Evolutionary conservation across 2,797 vertebrate species (phyloP).

Genomic region (Nothura maculosa): DNA sequence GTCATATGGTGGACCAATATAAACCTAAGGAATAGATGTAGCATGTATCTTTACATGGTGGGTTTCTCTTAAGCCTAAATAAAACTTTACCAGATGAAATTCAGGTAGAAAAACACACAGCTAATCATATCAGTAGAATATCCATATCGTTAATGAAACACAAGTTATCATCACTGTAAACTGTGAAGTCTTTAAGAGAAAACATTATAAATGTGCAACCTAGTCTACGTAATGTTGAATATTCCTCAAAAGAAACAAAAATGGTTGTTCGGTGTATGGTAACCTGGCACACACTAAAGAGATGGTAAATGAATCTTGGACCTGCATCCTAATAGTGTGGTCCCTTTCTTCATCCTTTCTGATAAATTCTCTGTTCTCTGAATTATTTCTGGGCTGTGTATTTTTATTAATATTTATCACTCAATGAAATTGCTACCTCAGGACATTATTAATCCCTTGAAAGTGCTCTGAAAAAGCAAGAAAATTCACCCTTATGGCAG

Average conservation of each 20-base stretch:
- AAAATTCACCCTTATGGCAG: not conserved
- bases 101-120: not conserved
- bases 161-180: not conserved
- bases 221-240: not conserved
- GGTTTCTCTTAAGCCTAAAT: not conserved
- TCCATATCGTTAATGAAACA: not conserved
- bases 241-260: not conserved
- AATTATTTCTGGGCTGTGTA: not conserved
- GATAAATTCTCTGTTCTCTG: not conserved
- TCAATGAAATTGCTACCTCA: not conserved
- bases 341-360: not conserved
- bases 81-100: not conserved
- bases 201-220: not conserved
- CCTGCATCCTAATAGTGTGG: accelerated
- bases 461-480: not conserved
- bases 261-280: accelerated
- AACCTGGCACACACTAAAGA: not conserved
- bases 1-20: conserved; percentile 32
- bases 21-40: conserved; percentile 19
- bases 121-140: not conserved
- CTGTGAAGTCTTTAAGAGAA: not conserved
- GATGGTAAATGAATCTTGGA: not conserved
- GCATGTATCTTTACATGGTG: not conserved
- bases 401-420: not conserved
- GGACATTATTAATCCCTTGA: not conserved